These are phyloP conservation scores for Micronisus gabar DNA, from an alignment of 2,113 vertebrate genomes.

Conservation along the genomic window DNA sequence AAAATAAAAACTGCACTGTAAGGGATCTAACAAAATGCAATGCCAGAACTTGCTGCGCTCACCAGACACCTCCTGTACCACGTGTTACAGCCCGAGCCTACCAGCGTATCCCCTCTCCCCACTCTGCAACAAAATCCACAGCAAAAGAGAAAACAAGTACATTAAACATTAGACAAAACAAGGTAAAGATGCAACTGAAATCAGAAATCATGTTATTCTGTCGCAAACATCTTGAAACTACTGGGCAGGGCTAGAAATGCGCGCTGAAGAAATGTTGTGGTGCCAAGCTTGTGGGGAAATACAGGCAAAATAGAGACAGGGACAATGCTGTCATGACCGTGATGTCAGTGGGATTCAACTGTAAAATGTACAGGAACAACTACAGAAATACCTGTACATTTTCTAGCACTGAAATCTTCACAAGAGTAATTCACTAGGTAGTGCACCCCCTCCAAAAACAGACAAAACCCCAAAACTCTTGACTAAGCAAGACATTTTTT, in stretches of 20 bases:
- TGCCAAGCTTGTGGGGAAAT: background rate
- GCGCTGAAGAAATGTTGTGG: background rate
- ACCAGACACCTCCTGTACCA: background rate
- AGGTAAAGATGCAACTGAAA: background rate
- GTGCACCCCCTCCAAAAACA: background rate
- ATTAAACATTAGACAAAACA: background rate
- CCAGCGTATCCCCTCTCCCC: background rate
- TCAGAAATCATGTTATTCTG: background rate
- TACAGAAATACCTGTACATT: background rate
- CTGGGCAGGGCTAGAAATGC: fast-evolving
- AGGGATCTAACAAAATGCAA: background rate
- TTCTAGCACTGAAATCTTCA: background rate
- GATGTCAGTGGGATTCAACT: background rate
- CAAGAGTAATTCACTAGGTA: background rate
- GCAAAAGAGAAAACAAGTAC: background rate
- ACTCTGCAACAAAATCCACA: background rate
- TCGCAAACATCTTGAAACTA: background rate
- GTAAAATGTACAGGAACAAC: background rate
- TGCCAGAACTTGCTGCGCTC: background rate
- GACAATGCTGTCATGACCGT: background rate
- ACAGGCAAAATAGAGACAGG: background rate
- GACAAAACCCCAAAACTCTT: background rate
- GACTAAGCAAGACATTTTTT: background rate
- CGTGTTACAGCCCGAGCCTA: background rate
- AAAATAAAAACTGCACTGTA: background rate